phyloP scores from a whole-genome alignment of 2,888 invertebrate species.

The Pseudanteris insignis region DNA sequence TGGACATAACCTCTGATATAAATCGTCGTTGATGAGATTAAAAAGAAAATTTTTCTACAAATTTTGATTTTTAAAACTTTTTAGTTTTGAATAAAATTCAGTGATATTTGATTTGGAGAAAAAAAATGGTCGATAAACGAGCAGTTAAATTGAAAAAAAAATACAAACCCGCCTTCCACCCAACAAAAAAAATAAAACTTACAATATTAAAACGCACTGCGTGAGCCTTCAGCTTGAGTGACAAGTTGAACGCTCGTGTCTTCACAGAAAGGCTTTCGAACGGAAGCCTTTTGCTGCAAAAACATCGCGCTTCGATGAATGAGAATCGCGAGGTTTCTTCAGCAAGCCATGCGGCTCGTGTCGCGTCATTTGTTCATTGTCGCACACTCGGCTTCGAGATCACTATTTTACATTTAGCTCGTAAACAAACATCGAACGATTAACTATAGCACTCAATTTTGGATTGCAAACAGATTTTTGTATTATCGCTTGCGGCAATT shows the following conservation, averaged over 20 bases:
- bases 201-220: conserved; percentile 58
- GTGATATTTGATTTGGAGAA: no score
- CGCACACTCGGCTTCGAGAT: conserved; percentile 66
- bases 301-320: conserved; percentile 57
- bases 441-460: no score
- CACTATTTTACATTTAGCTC: conserved; percentile 35
- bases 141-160: conserved; percentile 32
- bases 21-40: no score
- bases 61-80: no score
- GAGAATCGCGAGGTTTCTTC: conserved; percentile 61
- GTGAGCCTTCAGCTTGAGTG: conserved; percentile 62
- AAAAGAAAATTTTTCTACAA: no score
- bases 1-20: no score
- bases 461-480: no score
- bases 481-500: no score
- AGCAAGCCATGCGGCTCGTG: conserved; percentile 67
- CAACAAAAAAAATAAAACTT: conserved; percentile 46
- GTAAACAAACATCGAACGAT: conserved; percentile 3
- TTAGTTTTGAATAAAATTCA: no score
- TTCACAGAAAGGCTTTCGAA: conserved; percentile 66
- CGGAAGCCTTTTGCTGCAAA: conserved; percentile 65
- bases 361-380: conserved; percentile 67
- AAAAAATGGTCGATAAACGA: no score
- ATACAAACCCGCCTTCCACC: conserved; percentile 57
- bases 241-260: conserved; percentile 64